Evolutionary conservation across 2,888 invertebrate genomes (phyloP), one percentile per base, ranked within the genome.

Genomic region (Anorthoa munda): DNA sequence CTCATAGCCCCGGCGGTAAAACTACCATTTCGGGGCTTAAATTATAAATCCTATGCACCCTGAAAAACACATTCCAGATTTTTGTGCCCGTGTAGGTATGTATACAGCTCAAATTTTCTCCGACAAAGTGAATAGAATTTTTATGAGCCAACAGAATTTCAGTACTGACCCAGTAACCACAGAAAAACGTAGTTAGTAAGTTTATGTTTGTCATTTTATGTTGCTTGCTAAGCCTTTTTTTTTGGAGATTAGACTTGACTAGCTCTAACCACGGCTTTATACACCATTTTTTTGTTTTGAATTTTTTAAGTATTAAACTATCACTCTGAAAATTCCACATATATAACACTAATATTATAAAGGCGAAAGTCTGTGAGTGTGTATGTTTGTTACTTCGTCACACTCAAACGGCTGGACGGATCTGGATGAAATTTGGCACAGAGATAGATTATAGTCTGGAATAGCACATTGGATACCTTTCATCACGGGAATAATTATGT

Each of bases 71-170:
- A 79, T 84, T 78, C 75, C 64, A 79, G 75, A 56, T 73, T 80
- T 78, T 70, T 67, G 13, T 45, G 51, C 23, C 21, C 56, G 51
- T 56, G 46, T 67, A 61, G 48, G 58, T 75, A 53, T 45, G 45
- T 69, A 66, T 58, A 46, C 26, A 51, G 61, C 66, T 76, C 53
- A 70, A 72, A 72, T 67, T 75, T 77, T 51, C 67, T 67, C 59
- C 59, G 26, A 66, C 75, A 84, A 82, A 82, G 83, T 82, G 76
- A 79, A 84, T 85, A 65, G 84, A 84, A 84, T 84, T 82, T 82
- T 84, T 82, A 84, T 84, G 75, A 75, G 73, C 71, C 64, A 72
- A 80, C 64, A 64, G 64, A 70, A 72, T 83, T 82, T 82, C 56
- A 82, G 65, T 26, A 65, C 76, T 79, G 76, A 67, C 76, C 80